phyloP scores from a whole-genome alignment of 2,113 vertebrate species.

The Chaenocephalus aceratus region DNA sequence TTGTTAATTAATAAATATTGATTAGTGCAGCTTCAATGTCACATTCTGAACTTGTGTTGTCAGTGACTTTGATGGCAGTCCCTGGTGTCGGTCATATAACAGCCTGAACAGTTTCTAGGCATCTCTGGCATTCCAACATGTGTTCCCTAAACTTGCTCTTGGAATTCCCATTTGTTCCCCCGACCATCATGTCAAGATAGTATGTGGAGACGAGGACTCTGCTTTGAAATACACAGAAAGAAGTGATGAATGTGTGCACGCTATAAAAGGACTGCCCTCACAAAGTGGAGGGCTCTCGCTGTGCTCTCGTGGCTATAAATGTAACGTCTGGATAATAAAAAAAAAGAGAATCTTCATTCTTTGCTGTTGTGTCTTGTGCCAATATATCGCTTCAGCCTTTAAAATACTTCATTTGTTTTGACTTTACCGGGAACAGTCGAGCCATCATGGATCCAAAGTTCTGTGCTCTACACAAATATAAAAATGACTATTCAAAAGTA shows the following conservation, averaged over 20 bases:
- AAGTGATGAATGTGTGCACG: neutral
- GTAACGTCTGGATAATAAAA: neutral
- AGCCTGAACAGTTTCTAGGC: slow-evolving; percentile 18
- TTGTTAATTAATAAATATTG: neutral
- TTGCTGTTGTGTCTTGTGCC: neutral
- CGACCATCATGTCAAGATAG: neutral
- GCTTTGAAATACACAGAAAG: neutral
- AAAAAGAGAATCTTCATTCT: slow-evolving; percentile 1
- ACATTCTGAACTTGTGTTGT: neutral
- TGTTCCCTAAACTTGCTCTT: slow-evolving; percentile 22
- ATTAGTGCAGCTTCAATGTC: neutral
- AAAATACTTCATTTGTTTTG: too few species aligned
- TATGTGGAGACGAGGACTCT: slow-evolving; percentile 13
- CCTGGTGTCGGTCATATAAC: neutral
- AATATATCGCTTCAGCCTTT: too few species aligned
- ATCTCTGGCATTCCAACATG: slow-evolving; percentile 25
- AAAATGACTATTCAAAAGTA: too few species aligned
- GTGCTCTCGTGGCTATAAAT: slow-evolving; percentile 1
- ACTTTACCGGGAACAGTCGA: too few species aligned
- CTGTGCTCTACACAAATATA: too few species aligned
- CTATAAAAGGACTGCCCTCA: slow-evolving; percentile 11
- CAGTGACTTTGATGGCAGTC: slow-evolving; percentile 4
- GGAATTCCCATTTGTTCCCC: slow-evolving; percentile 53
- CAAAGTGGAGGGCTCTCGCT: neutral
- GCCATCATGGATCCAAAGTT: too few species aligned